A percentile compares a stretch with the other conserved stretches of the same genome.
phyloP scores from a whole-genome alignment of 2,113 vertebrate genomes.

The Condylura cristata region DNA sequence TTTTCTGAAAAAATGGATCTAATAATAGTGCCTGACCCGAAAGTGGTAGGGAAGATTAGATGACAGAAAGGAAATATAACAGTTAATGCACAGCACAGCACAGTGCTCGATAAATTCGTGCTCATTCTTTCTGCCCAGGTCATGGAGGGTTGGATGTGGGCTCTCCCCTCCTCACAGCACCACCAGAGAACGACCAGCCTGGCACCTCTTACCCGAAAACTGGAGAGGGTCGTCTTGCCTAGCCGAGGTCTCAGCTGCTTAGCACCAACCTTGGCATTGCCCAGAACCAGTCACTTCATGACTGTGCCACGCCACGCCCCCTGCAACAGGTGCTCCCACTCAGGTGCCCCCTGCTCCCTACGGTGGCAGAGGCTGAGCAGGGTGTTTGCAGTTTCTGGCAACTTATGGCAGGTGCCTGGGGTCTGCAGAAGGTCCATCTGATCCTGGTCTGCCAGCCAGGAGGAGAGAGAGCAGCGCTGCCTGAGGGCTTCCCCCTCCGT shows the following conservation, averaged over 20 bases:
- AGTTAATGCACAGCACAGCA: neutral
- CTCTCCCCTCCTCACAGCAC: neutral
- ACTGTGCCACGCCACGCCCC: no score
- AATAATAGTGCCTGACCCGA: neutral
- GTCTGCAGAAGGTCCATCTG: neutral
- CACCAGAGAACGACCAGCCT: neutral
- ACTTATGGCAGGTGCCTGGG: neutral
- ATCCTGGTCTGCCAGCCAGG: neutral
- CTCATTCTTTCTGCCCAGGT: neutral
- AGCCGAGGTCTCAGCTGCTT: neutral
- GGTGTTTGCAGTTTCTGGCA: neutral
- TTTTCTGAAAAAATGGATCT: neutral
- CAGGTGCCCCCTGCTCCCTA: no score
- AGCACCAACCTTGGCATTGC: rapidly evolving
- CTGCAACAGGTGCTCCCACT: neutral
- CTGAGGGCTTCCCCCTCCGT: neutral
- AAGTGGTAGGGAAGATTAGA: neutral
- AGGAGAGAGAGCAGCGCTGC: neutral
- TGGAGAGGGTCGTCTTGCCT: neutral
- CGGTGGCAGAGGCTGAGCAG: no score
- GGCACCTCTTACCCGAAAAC: neutral
- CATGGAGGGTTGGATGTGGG: neutral
- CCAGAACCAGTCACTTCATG: neutral
- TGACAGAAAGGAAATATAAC: neutral
- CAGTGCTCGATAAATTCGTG: neutral